Evolutionary conservation across 2,888 invertebrate genomes (phyloP), one percentile per base, ranked within the genome.

Genomic region (Drosophila robusta): DNA sequence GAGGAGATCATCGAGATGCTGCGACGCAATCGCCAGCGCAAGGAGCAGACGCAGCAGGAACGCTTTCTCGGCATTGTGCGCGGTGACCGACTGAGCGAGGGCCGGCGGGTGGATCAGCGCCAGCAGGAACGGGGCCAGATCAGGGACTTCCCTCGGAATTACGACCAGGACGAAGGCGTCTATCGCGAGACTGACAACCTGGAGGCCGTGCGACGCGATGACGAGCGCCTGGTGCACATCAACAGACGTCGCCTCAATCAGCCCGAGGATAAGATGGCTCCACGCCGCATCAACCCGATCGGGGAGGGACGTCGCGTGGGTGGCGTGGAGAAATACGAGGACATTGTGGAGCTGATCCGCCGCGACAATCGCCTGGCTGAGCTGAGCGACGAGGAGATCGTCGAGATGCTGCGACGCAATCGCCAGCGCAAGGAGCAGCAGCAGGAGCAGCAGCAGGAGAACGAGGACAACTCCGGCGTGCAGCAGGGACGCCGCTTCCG

Each of bases 151-250:
- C 7, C 6, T 4, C 16, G 12, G 12, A 41, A 41, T 26, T 16
- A 18, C 16, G 29, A 6, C 0, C 32, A 46, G 4, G 7, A 22
- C 2, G 42, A 46, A 2, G 16, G 38, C 1, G 11, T 34, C 6
- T 3, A 18, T n/a, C 22, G 36, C 39, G 38, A 22, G 1, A 39
- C 6, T 56, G 49, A 77, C 47, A 80, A 64, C 9, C 41, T 81
- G 18, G 57, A 57, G 22, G 46, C 36, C 24, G 75, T 78, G 1
- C 32, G 29, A 5, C 73, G 80, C 9, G 57, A 86, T 29, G 72
- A 80, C 51, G 87, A 81, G 29, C 84, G 90, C 6, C 46, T 82
- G 11, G 57, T 82, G 26, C 68, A 80, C 54, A 50, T 80, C 2
- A 84, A 78, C 14, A 74, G 76, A 12, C 75, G 78, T 11, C 80